Evolutionary conservation across 2,797 vertebrate species (phyloP).

Genomic region (Spatula versicolor): DNA sequence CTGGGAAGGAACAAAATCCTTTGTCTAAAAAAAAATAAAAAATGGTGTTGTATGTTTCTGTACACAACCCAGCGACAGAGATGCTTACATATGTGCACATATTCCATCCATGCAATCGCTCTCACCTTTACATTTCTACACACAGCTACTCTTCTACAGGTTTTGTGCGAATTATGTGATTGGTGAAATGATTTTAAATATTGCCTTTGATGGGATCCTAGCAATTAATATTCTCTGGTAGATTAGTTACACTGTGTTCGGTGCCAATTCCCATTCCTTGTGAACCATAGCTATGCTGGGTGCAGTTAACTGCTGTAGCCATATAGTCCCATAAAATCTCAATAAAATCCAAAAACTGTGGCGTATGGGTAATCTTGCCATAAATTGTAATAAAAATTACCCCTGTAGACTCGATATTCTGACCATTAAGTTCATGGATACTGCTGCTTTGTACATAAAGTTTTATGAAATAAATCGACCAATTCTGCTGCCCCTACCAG

Average conservation of each 20-base stretch:
- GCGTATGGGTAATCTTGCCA: constrained; percentile 76
- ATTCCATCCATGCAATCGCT: not conserved
- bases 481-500: constrained; percentile 59
- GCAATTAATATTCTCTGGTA: constrained; percentile 72
- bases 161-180: constrained; percentile 58
- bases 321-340: constrained; percentile 74
- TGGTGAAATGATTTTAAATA: constrained; percentile 60
- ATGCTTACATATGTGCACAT: constrained; percentile 5
- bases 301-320: constrained; percentile 64
- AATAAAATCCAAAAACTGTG: constrained; percentile 78
- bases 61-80: not conserved
- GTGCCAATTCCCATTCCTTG: constrained; percentile 39
- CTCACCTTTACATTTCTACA: not conserved
- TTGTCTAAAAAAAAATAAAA: constrained; percentile 7
- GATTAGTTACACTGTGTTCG: constrained; percentile 49
- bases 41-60: not conserved
- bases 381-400: constrained; percentile 83
- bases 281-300: constrained; percentile 34
- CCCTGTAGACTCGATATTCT: constrained; percentile 77
- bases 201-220: constrained; percentile 61
- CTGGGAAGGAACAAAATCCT: constrained; percentile 30
- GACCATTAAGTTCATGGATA: constrained; percentile 79
- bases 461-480: constrained; percentile 84
- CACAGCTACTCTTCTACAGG: constrained; percentile 7
- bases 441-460: constrained; percentile 82